These are phyloP conservation scores for Sylvia borin DNA, from an alignment of 2,797 vertebrate species.

Conservation along the genomic window DNA sequence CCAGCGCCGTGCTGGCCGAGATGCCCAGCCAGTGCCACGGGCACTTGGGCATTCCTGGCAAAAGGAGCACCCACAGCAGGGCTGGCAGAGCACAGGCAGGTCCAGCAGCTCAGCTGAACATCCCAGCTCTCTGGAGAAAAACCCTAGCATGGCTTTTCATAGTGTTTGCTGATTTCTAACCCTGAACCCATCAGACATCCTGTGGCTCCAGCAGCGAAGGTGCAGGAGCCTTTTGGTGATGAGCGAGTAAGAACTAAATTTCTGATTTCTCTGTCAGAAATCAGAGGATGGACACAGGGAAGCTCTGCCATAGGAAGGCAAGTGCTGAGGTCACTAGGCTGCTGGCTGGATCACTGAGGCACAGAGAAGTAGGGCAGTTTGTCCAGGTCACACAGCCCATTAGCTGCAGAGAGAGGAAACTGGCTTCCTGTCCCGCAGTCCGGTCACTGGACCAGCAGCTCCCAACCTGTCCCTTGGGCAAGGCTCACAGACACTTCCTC, in stretches of 20 bases:
- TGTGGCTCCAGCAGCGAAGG: rapidly evolving
- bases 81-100: neutral
- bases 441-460: neutral
- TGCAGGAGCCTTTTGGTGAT: rapidly evolving
- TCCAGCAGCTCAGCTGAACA: neutral
- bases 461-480: neutral
- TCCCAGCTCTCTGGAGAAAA: neutral
- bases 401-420: neutral
- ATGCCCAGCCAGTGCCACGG: neutral
- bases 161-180: neutral
- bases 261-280: neutral
- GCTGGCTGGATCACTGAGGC: constrained; percentile 7
- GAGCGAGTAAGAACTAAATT: neutral
- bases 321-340: neutral
- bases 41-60: neutral
- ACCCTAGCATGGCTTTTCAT: neutral
- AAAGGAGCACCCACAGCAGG: rapidly evolving
- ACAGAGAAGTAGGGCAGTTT: constrained; percentile 40
- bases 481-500: neutral
- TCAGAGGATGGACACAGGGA: neutral
- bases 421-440: neutral
- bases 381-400: constrained; percentile 6
- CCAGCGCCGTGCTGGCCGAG: neutral
- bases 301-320: neutral
- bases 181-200: neutral